These are phyloP conservation scores for Caenorhabditis sp. DNA, from an alignment of 2,888 invertebrate genomes.

Conservation along the genomic window DNA sequence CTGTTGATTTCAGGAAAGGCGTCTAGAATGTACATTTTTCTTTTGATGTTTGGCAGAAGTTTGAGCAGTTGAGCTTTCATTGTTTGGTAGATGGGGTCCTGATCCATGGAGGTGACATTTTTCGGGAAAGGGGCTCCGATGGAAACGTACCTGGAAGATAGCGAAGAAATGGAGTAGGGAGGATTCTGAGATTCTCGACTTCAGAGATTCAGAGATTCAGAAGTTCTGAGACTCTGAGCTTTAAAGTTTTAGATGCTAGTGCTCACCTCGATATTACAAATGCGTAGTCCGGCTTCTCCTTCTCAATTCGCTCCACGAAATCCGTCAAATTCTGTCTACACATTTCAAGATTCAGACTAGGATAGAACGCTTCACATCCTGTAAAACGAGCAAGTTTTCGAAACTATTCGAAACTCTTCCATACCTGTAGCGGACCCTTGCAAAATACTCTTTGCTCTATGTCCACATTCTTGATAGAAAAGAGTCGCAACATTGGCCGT, in stretches of 20 bases:
- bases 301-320: constrained; percentile 1
- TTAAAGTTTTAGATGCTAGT: neutral
- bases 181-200: too few species aligned
- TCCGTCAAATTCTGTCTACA: neutral
- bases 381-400: neutral
- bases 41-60: constrained; percentile 8
- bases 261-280: constrained; percentile 28
- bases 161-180: too few species aligned
- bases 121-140: constrained; percentile 26
- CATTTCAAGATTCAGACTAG: neutral
- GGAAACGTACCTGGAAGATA: constrained; percentile 17
- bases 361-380: constrained; percentile 38
- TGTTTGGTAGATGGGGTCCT: constrained; percentile 30
- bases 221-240: neutral
- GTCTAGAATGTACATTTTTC: constrained; percentile 33
- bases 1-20: constrained; percentile 4
- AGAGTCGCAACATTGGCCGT: constrained; percentile 31
- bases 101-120: constrained; percentile 19
- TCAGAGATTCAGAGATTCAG: too few species aligned
- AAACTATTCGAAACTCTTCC: neutral
- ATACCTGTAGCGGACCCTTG: constrained; percentile 24
- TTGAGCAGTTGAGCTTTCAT: constrained; percentile 30
- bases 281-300: constrained; percentile 26
- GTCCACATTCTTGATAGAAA: constrained; percentile 33
- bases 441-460: constrained; percentile 37